Conservation (phyloP, 2,113 vertebrate species). For the Condylura cristata region DNA sequence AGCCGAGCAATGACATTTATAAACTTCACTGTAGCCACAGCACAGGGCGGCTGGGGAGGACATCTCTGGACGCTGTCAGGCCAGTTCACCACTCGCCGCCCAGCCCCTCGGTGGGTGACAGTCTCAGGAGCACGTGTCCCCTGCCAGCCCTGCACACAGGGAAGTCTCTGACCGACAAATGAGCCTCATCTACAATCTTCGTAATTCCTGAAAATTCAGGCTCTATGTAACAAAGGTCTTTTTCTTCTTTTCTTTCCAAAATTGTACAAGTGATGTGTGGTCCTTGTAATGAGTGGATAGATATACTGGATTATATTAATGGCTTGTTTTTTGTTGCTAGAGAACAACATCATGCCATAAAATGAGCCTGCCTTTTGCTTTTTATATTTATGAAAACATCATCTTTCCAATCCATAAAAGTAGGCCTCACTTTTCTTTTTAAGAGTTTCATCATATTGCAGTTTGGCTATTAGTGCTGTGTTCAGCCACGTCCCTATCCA, state of each 20-base stretch:
- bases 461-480: background rate
- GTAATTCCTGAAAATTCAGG: background rate
- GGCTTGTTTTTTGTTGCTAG: background rate
- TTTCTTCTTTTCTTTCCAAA: background rate
- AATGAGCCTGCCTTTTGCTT: background rate
- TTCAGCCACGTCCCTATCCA: rapidly evolving
- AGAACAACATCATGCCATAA: background rate
- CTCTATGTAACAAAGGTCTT: background rate
- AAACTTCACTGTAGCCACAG: background rate
- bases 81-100: background rate
- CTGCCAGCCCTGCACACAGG: background rate
- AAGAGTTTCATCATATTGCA: no score
- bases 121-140: background rate
- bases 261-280: background rate
- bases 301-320: background rate
- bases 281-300: background rate
- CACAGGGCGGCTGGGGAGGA: no score
- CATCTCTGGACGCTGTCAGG: rapidly evolving
- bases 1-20: background rate
- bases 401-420: background rate
- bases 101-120: rapidly evolving
- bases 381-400: background rate
- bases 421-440: background rate
- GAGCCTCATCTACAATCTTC: no score
- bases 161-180: background rate